Conservation (phyloP, 2,113 vertebrate species). For the Lepus americanus region DNA sequence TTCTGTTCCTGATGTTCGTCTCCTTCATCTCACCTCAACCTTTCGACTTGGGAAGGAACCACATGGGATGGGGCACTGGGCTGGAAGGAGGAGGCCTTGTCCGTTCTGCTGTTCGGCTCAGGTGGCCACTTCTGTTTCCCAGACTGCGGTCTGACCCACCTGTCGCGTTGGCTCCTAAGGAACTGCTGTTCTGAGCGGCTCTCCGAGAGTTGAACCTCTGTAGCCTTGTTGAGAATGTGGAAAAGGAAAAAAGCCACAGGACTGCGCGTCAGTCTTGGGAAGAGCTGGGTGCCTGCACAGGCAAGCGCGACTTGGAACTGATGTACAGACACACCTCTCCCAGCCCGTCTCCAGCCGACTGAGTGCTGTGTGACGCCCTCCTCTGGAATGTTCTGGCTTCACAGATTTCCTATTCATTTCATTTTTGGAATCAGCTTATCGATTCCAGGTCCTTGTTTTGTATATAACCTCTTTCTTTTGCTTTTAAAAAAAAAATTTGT, state of each 20-base stretch:
- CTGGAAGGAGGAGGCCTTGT: constrained; percentile 72
- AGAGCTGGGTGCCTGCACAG: constrained; percentile 60
- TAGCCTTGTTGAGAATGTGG: constrained; percentile 73
- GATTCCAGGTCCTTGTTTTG: constrained; percentile 78
- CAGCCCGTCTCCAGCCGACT: constrained; percentile 77
- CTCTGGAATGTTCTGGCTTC: constrained; percentile 77
- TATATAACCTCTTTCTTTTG: constrained; percentile 85
- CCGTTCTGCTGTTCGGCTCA: constrained; percentile 62
- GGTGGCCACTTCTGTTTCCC: constrained; percentile 71
- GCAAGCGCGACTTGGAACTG: constrained; percentile 66
- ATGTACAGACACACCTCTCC: constrained; percentile 63
- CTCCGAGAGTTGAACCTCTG: constrained; percentile 72
- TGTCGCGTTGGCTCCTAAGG: constrained; percentile 76
- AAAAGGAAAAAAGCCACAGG: constrained; percentile 79
- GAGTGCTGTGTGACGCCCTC: constrained; percentile 76
- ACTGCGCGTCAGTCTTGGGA: constrained; percentile 66
- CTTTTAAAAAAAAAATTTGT: constrained; percentile 80
- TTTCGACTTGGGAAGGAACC: constrained; percentile 61
- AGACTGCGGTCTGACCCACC: constrained; percentile 67
- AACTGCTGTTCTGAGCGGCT: constrained; percentile 78
- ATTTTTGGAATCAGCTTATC: constrained; percentile 68
- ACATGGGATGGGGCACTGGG: constrained; percentile 66
- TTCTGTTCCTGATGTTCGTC: constrained; percentile 64
- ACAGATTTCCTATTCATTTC: constrained; percentile 69
- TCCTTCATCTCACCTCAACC: constrained; percentile 78